Conservation (phyloP, 2,113 vertebrate species). For the Perognathus longimembris region DNA sequence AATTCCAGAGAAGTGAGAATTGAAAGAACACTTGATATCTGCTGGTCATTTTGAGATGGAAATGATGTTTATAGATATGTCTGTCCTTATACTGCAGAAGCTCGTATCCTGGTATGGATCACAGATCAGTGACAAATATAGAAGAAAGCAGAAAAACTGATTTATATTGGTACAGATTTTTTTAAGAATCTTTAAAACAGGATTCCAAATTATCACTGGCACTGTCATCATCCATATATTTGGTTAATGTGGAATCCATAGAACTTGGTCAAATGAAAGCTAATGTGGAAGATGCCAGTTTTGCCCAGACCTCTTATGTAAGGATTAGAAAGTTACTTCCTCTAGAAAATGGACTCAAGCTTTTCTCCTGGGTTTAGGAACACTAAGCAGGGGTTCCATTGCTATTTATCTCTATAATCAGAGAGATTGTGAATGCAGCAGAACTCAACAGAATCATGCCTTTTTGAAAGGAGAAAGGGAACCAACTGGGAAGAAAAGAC, state of each 20-base stretch:
- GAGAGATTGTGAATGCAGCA: neutral
- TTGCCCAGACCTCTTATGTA: neutral
- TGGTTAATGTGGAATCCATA: neutral
- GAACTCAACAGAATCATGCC: neutral
- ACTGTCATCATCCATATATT: conserved; percentile 3
- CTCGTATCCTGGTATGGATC: neutral
- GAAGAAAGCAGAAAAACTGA: neutral
- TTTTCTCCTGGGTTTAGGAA: neutral
- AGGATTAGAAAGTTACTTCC: neutral
- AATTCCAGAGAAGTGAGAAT: neutral
- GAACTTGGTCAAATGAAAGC: neutral
- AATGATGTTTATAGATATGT: neutral
- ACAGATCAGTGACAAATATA: neutral
- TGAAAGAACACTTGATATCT: neutral
- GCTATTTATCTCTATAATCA: neutral
- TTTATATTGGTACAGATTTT: neutral
- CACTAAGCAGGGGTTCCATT: neutral
- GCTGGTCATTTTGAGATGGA: neutral
- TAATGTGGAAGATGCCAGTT: neutral
- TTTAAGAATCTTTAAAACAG: neutral
- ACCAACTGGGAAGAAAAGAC: neutral
- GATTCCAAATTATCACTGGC: conserved; percentile 2
- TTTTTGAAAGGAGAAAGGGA: neutral
- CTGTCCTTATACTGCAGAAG: neutral
- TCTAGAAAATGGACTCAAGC: neutral